Conservation (phyloP, 2,888 invertebrate species). For the Euplagia quadripunctaria region DNA sequence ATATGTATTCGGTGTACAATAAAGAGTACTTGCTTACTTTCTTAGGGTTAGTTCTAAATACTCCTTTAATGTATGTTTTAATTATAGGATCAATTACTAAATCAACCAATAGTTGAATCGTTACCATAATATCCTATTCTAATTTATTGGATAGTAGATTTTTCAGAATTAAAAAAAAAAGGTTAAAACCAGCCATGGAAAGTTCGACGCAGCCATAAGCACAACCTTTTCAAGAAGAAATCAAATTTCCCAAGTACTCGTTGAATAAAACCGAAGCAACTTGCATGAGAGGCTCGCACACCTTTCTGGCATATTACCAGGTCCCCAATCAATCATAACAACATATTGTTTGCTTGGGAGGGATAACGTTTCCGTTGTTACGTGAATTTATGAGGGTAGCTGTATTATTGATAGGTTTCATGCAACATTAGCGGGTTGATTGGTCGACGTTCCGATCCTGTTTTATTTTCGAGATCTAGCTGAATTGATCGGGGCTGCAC, state of each 20-base stretch:
- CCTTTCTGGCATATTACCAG: slow-evolving; percentile 60
- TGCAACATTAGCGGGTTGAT: slow-evolving; percentile 73
- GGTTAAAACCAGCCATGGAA: too few relatives aligned
- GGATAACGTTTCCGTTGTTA: slow-evolving; percentile 64
- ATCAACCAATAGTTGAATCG: too few relatives aligned
- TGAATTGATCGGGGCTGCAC: slow-evolving; percentile 39
- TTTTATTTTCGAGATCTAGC: slow-evolving; percentile 49
- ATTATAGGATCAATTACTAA: too few relatives aligned
- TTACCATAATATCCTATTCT: too few relatives aligned
- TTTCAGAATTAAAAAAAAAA: too few relatives aligned
- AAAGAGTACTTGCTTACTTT: too few relatives aligned
- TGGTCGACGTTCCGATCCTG: slow-evolving; percentile 50
- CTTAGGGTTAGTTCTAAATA: not conserved
- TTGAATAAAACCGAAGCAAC: slow-evolving; percentile 43
- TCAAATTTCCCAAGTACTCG: slow-evolving; percentile 34
- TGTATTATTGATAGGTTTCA: slow-evolving; percentile 72
- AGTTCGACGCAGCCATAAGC: too few relatives aligned
- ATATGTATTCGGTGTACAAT: too few relatives aligned
- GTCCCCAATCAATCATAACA: slow-evolving; percentile 69
- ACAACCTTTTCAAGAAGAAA: too few relatives aligned
- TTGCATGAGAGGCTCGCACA: slow-evolving; percentile 46
- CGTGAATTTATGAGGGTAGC: slow-evolving; percentile 70
- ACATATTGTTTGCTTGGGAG: slow-evolving; percentile 72
- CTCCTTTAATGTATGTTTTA: too few relatives aligned
- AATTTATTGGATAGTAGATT: too few relatives aligned